Evolutionary conservation across 2,113 vertebrate genomes (phyloP).

Genomic region (Xerus inauris): DNA sequence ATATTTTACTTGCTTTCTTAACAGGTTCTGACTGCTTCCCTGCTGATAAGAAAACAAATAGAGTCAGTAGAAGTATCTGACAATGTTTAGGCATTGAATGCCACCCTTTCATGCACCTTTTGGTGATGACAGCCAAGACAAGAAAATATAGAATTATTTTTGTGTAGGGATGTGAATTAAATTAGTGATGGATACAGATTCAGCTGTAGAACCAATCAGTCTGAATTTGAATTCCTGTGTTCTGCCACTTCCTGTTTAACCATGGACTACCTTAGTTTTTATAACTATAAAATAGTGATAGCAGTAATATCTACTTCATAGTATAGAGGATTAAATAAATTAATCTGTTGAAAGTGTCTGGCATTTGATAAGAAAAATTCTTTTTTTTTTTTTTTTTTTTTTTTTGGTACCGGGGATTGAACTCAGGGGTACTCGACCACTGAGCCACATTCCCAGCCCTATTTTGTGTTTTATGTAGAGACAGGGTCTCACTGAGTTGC

Average conservation of each 20-base stretch:
- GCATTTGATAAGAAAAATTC: no score
- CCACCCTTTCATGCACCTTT: neutral
- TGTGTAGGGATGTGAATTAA: slow-evolving; percentile 26
- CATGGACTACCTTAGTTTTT: neutral
- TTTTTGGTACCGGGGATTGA: no score
- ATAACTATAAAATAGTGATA: neutral
- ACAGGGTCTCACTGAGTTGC: no score
- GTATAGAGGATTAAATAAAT: slow-evolving; percentile 27
- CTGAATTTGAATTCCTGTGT: slow-evolving; percentile 29
- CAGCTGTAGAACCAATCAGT: neutral
- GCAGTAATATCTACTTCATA: neutral
- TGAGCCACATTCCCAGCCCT: no score
- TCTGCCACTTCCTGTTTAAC: neutral
- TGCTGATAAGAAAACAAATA: neutral
- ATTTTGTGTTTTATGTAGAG: no score
- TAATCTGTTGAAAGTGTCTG: neutral
- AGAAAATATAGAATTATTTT: neutral
- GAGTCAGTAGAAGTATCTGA: neutral
- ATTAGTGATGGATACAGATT: neutral
- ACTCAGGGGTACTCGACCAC: no score
- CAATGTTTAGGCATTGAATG: neutral
- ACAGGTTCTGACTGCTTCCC: neutral
- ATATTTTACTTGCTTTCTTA: slow-evolving; percentile 37
- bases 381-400: no score
- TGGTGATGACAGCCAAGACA: neutral